Evolutionary conservation across 1,140 invertebrate species (phyloP).

Genomic region (Drosophila kikkawai): DNA sequence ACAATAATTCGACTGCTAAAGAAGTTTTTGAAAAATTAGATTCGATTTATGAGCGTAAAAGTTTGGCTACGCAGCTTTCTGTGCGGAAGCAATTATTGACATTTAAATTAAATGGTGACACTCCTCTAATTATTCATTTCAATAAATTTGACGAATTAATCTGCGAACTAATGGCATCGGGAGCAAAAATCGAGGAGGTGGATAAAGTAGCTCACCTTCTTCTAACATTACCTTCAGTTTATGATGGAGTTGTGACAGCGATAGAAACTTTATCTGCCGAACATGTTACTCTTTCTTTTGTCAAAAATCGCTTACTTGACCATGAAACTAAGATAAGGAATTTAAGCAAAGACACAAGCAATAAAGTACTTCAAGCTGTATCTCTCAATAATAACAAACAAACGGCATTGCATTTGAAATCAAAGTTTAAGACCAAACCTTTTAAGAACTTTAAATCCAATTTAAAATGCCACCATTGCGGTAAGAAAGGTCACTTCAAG

Average conservation of each 20-base stretch:
- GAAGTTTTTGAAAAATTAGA: conserved; percentile 81
- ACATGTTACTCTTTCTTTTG: not conserved
- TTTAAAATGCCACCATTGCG: conserved; percentile 2
- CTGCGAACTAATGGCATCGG: conserved; percentile 51
- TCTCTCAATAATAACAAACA: conserved; percentile 6
- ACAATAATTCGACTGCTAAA: conserved; percentile 59
- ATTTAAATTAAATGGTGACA: conserved; percentile 81
- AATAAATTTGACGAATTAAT: conserved; percentile 81
- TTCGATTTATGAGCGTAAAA: conserved; percentile 82
- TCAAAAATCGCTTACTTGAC: not conserved
- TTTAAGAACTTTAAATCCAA: conserved; percentile 6
- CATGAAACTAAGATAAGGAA: not conserved
- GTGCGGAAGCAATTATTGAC: conserved; percentile 58
- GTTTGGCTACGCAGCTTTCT: conserved; percentile 78
- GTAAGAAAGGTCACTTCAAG: conserved; percentile 4
- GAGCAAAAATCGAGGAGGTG: conserved; percentile 78
- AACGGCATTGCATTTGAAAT: not conserved
- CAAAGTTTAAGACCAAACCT: conserved; percentile 9
- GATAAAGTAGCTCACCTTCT: conserved; percentile 62
- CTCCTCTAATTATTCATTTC: conserved; percentile 77
- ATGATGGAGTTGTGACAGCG: conserved; percentile 5
- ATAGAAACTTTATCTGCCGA: conserved; percentile 12
- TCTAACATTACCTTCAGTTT: conserved; percentile 1
- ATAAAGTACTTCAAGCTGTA: conserved; percentile 5
- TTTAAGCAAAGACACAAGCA: not conserved